Evolutionary conservation across 2,888 invertebrate species (phyloP), one percentile per base, ranked within the genome.

Genomic region (Saturnia japonica): DNA sequence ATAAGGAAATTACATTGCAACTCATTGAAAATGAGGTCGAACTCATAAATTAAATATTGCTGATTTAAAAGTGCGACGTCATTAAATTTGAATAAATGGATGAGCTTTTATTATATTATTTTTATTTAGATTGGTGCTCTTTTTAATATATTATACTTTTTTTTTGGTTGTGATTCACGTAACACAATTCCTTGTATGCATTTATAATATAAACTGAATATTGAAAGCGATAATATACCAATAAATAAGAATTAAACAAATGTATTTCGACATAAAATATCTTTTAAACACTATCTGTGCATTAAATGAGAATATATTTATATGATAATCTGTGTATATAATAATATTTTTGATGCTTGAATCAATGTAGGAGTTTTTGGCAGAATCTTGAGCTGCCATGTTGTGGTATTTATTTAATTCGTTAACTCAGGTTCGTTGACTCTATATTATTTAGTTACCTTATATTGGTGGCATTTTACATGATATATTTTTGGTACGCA

Each of bases 121-220:
- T n/a, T n/a, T 72, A 80, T 84, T 82, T 71, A 74, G 74, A 79
- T 81, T 88, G 90, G 90, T 90, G 90, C 89, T 90, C 82, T 84
- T 76, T 79, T 76, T 76, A 28, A 28, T 60, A 60, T 60, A 25
- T 60, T 60, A 25, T 28, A 14, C 19, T 60, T 78, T 72, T 16
- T 74, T 69, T 80, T 76, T 72, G 74, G 69, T 76, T 77, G 73
- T 71, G n/a, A n/a, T 74, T 77, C 72, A 60, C 57, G 77, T 78
- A 74, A 72, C 70, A 73, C 72, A 81, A 91, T 91, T 91, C 91
- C 91, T 80, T 77, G 68, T 81, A 86, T 85, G 91, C 91, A 91
- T 91, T 91, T 91, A 91, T 82, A 78, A 60, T 67, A 60, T 42
- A 62, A 42, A 64, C n/a, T 70, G 19, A 40, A 64, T 19, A 19